Evolutionary conservation across 1,140 invertebrate species (phyloP).

Genomic region (Bombus cullumanus): DNA sequence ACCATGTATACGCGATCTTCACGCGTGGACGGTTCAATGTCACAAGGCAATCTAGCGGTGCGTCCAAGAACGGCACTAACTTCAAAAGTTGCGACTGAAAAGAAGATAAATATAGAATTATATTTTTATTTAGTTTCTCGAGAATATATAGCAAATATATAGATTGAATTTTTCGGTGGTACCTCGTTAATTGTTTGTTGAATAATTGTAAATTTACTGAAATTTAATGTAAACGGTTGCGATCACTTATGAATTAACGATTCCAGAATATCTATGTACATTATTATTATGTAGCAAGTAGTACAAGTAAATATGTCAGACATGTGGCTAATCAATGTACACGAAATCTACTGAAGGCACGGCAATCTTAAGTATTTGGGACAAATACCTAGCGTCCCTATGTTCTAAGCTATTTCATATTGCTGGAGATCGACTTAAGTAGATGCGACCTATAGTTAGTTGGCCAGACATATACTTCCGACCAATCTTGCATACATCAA

Average conservation of each 20-base stretch:
- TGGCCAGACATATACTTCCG: neutral
- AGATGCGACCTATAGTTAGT: neutral
- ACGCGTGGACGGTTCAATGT: constrained; percentile 89
- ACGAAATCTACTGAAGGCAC: neutral
- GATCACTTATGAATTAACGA: neutral
- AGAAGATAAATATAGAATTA: constrained; percentile 36
- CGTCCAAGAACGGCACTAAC: constrained; percentile 92
- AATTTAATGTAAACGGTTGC: no score
- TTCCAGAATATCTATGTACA: no score
- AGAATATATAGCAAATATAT: neutral
- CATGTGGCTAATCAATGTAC: neutral
- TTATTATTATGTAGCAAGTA: neutral
- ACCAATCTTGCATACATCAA: neutral
- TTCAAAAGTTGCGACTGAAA: constrained; percentile 87
- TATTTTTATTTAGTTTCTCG: neutral
- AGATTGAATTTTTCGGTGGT: neutral
- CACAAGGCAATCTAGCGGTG: constrained; percentile 91
- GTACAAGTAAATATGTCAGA: neutral
- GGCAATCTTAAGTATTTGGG: neutral
- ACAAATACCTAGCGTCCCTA: neutral
- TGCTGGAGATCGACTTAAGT: neutral
- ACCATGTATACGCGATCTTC: constrained; percentile 95
- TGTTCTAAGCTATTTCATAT: neutral
- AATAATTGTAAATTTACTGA: neutral
- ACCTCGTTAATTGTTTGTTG: neutral